Evolutionary conservation across 1,140 invertebrate species (phyloP).

Genomic region (Varroa destructor): DNA sequence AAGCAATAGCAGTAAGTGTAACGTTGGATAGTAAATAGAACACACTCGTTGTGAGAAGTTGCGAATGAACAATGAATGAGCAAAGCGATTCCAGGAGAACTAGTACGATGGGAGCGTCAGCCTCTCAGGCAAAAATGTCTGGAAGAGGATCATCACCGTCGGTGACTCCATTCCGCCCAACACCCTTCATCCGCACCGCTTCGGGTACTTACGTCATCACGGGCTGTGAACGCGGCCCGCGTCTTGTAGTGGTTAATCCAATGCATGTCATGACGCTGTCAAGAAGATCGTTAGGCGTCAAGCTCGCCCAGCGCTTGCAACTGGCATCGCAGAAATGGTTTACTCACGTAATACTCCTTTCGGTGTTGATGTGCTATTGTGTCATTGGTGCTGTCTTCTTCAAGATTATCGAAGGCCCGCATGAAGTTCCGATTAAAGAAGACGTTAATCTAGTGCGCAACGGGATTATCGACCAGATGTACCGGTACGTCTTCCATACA

Average conservation of each 20-base stretch:
- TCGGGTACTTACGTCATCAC: slow-evolving; percentile 26
- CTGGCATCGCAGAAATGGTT: slow-evolving; percentile 28
- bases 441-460: background rate
- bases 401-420: slow-evolving; percentile 28
- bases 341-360: slow-evolving; percentile 26
- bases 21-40: no score
- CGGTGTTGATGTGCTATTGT: slow-evolving; percentile 28
- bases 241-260: slow-evolving; percentile 13
- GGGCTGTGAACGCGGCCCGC: slow-evolving; percentile 17
- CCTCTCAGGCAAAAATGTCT: no score
- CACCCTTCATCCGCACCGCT: slow-evolving; percentile 11
- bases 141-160: no score
- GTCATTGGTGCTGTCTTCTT: slow-evolving; percentile 26
- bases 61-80: no score
- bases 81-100: no score
- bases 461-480: slow-evolving; percentile 22
- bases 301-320: slow-evolving; percentile 22
- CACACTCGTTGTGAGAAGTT: no score
- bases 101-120: no score
- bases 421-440: slow-evolving; percentile 16
- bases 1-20: no score
- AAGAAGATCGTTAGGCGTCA: slow-evolving; percentile 11
- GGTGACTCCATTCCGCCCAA: background rate
- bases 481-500: background rate
- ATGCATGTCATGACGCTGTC: slow-evolving; percentile 28